Conservation (phyloP, 2,888 invertebrate species). For the Elmis aenea region DNA sequence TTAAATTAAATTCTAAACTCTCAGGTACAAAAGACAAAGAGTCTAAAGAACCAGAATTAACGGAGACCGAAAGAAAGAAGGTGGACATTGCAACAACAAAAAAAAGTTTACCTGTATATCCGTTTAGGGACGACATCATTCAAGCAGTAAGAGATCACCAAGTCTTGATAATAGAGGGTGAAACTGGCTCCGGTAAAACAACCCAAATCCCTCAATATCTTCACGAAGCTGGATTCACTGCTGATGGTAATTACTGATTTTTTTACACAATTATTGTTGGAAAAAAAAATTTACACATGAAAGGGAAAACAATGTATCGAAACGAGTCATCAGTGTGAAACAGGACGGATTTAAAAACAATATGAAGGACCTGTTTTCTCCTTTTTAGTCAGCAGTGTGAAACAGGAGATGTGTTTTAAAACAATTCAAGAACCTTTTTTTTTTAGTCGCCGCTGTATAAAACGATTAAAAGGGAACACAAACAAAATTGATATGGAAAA, state of each 20-base stretch:
- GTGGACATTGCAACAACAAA: conserved; percentile 88
- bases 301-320: neutral
- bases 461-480: too few relatives aligned
- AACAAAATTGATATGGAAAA: too few relatives aligned
- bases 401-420: too few relatives aligned
- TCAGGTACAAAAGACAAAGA: conserved; percentile 49
- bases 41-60: conserved; percentile 56
- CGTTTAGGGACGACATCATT: conserved; percentile 84
- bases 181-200: conserved; percentile 98
- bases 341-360: neutral
- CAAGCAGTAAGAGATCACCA: conserved; percentile 87
- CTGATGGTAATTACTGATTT: conserved; percentile 50
- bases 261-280: neutral
- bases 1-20: too few relatives aligned
- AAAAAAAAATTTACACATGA: neutral
- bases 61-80: conserved; percentile 66
- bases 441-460: too few relatives aligned
- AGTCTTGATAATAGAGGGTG: conserved; percentile 92
- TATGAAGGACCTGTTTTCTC: too few relatives aligned
- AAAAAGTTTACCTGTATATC: conserved; percentile 87
- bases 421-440: too few relatives aligned
- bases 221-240: conserved; percentile 86
- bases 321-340: too few relatives aligned
- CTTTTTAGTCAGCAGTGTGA: too few relatives aligned
- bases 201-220: conserved; percentile 98